These are phyloP conservation scores for Tribolium castaneum DNA, from an alignment of 1,140 invertebrate genomes.

Conservation along the genomic window DNA sequence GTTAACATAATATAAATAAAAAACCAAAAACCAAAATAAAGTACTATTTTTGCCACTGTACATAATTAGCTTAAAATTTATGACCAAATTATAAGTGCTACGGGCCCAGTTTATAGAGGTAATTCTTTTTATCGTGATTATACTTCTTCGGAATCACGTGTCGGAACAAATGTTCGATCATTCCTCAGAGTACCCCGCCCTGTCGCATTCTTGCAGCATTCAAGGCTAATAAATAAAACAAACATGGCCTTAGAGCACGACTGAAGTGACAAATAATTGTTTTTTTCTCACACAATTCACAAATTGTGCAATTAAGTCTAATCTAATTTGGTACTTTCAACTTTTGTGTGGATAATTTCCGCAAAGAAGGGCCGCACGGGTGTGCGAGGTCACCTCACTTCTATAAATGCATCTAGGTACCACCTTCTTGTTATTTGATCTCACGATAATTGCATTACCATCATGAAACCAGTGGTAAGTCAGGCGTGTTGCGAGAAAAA, in stretches of 20 bases:
- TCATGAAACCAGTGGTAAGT: constrained; percentile 10
- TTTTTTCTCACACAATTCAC: not conserved
- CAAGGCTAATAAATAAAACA: constrained; percentile 11
- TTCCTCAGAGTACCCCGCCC: constrained; percentile 1
- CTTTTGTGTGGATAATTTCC: not conserved
- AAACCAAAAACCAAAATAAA: too few relatives aligned
- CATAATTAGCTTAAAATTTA: too few relatives aligned
- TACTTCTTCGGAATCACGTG: not conserved
- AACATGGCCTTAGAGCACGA: not conserved
- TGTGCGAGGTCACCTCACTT: constrained; percentile 17
- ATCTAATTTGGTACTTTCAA: not conserved
- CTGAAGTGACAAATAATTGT: not conserved
- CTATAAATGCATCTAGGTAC: constrained; percentile 12
- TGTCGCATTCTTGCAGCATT: not conserved
- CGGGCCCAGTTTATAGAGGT: too few relatives aligned
- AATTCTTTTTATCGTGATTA: too few relatives aligned
- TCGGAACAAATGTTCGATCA: not conserved
- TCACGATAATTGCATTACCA: not conserved
- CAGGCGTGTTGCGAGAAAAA: not conserved
- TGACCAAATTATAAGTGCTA: too few relatives aligned
- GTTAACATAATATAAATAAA: too few relatives aligned
- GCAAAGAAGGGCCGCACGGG: not conserved
- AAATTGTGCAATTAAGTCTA: not conserved
- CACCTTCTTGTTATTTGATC: constrained; percentile 7
- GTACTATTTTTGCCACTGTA: too few relatives aligned